Percentiles rank a stretch among this genome's conserved stretches.
Conservation (phyloP, 1,140 invertebrate species). For the Neodiprion virginianus region DNA sequence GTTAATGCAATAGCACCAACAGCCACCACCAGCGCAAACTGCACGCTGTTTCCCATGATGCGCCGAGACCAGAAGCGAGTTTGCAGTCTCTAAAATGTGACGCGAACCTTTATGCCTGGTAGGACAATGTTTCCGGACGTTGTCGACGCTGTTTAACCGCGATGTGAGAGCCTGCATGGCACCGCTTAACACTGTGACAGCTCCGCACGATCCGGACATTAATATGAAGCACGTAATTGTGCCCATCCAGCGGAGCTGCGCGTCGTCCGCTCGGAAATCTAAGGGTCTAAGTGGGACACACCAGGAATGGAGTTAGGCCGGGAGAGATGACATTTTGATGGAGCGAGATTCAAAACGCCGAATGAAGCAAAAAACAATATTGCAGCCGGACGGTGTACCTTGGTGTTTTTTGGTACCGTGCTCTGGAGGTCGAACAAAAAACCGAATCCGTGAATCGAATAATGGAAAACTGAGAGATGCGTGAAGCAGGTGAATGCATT, state of each 20-base stretch:
- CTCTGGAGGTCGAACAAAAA: background rate
- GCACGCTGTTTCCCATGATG: background rate
- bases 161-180: background rate
- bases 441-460: background rate
- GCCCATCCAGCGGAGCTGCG: background rate
- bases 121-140: background rate
- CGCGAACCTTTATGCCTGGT: background rate
- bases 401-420: background rate
- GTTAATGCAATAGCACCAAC: background rate
- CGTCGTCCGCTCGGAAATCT: background rate
- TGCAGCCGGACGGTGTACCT: background rate
- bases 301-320: background rate
- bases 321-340: background rate
- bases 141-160: background rate
- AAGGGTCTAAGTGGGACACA: background rate
- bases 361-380: background rate
- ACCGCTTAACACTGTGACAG: background rate
- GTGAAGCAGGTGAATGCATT: background rate
- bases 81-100: background rate
- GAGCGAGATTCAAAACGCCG: background rate
- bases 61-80: background rate
- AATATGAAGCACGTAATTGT: background rate
- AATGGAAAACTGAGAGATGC: background rate
- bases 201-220: background rate
- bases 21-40: background rate